Base-by-base conservation (phyloP, 2,797 vertebrate species). In the Dromococcyx pavoninus region DNA sequence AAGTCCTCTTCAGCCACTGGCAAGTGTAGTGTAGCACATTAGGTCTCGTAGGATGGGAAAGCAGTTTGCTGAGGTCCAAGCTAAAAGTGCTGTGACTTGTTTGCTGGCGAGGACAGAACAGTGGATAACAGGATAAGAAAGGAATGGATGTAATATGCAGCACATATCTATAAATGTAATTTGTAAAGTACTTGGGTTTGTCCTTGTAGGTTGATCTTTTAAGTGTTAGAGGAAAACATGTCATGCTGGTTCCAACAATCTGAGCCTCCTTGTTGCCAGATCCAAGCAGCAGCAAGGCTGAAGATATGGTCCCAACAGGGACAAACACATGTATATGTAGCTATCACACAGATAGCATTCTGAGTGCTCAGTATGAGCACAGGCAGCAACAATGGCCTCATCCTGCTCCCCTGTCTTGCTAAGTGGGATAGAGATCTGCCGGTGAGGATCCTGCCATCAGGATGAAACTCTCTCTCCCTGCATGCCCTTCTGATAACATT, bases 1-100 rank as follows among this genome's bases (percentile, higher is more conserved):
- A 22, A n/a, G 48, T 50, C 44, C 48, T 43, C 6, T 33, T 58
- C 17, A 17, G 18, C 22, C 7, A 7, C 15, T 23, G 43, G 43
- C n/a, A 58, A 28, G 33, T 2, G 1, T 2, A 11, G 41, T 48
- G 48, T 17, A 58, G 51, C 0, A 4, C 23, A 24, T 27, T 17
- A 61, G 51, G 33, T 16, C 15, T 64, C 4, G 8, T 14, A 30
- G n/a, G 25, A 18, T 17, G 7, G n/a, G 69, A 30, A 53, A 64
- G 25, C 24, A 51, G 4, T 11, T 44, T 75, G 56, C 35, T 53
- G 70, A 54, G 18, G 30, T 50, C 23, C 21, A 11, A 28, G 12
- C 28, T 61, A n/a, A 43, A 56, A 69, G 23, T 50, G 19, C 32
- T 30, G 60, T 54, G 51, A 44, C 21, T 22, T 76, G 3, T 58